phyloP scores from a whole-genome alignment of 2,113 vertebrate genomes.

The Passerina amoena region DNA sequence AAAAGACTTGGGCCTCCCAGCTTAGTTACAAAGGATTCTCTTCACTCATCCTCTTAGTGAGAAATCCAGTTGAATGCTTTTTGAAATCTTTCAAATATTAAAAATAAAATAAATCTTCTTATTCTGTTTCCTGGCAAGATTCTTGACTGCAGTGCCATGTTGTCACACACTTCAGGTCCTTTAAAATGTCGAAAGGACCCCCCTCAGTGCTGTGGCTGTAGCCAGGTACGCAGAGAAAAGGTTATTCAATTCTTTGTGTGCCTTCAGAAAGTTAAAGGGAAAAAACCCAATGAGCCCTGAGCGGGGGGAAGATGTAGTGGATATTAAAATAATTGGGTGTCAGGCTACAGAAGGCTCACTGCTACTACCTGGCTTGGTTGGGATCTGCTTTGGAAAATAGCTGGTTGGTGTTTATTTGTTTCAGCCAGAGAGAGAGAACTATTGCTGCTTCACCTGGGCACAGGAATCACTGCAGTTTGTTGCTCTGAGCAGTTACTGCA shows the following conservation, averaged over 20 bases:
- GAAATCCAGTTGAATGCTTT: conserved; percentile 70
- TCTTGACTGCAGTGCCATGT: conserved; percentile 43
- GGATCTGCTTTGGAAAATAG: not conserved
- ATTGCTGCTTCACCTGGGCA: not conserved
- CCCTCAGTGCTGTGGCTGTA: not conserved
- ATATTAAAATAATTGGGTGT: conserved; percentile 18
- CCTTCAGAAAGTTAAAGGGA: not conserved
- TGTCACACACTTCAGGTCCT: conserved; percentile 10
- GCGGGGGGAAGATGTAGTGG: not conserved
- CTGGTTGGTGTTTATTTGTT: not conserved
- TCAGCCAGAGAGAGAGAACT: not conserved
- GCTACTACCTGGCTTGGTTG: not conserved
- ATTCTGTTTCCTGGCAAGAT: not conserved
- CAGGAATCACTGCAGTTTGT: not conserved
- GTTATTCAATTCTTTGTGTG: conserved; percentile 16
- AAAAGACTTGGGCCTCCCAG: conserved; percentile 58
- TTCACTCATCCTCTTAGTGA: conserved; percentile 62
- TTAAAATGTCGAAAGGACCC: conserved; percentile 1
- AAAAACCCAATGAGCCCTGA: not conserved
- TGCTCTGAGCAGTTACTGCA: not conserved
- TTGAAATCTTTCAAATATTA: conserved; percentile 58
- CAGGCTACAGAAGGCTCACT: not conserved
- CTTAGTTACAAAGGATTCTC: conserved; percentile 43
- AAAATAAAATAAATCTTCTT: conserved; percentile 60
- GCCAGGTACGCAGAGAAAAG: not conserved